Base-by-base conservation (phyloP, 2,888 invertebrate genomes). In the Serripes groenlandicus region DNA sequence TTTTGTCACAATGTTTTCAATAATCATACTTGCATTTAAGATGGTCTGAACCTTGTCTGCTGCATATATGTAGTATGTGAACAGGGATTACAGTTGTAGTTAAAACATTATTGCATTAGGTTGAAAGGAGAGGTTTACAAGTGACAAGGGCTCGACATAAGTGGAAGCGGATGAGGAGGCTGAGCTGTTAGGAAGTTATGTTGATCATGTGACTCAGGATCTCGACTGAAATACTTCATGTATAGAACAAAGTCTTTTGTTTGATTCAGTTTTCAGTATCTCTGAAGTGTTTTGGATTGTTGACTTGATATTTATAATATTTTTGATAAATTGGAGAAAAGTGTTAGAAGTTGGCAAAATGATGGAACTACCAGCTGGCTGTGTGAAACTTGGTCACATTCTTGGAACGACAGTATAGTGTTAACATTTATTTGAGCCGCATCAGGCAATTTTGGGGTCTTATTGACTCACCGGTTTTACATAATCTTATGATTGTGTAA, bases 331-430 rank as follows among this genome's bases (percentile, higher is more conserved):
- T n/a, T n/a, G n/a, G n/a, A n/a, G n/a, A n/a, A n/a, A n/a, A n/a
- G n/a, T 37, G 37, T 66, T 18, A 3, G 32, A 54, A 26, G 62
- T 62, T 62, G 34, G 18, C 66, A 66, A 66, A 28, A 66, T 66
- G 66, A 66, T 66, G 66, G 66, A 66, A 42, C 66, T 66, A 66
- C 66, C 66, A n/a, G 42, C 66, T 15, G 42, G 66, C 28, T 66
- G 66, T 66, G 42, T 66, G 26, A 66, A 66, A 42, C 66, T 66
- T 66, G 66, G 66, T 34, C 66, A 66, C n/a, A 66, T 66, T 42
- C 28, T 66, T 66, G 66, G 66, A 42, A 42, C 66, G 23, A 21
- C 66, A 42, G 66, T 66, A 66, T 49, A 21, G 49, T 49, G 2
- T 49, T 49, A 21, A 42, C 18, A 42, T 18, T 15, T 18, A 42